These are phyloP conservation scores for Ispidina picta DNA, from an alignment of 2,797 vertebrate genomes.

Conservation along the genomic window DNA sequence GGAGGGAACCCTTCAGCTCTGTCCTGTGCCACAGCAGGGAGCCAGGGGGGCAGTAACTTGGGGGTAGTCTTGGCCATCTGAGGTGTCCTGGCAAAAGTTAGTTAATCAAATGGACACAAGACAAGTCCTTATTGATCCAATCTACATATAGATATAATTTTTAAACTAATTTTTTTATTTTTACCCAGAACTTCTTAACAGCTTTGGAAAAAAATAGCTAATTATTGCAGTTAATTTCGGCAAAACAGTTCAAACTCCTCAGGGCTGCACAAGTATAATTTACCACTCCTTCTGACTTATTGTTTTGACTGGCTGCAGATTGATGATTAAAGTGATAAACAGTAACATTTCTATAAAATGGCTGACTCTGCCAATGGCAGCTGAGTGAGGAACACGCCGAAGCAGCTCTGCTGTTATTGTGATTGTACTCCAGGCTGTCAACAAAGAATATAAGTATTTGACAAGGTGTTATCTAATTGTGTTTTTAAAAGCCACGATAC, in stretches of 20 bases:
- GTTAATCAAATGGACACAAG: conserved; percentile 40
- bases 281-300: conserved; percentile 84
- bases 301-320: conserved; percentile 84
- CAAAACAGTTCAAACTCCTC: conserved; percentile 84
- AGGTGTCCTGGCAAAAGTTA: background rate
- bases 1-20: background rate
- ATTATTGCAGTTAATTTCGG: conserved; percentile 84
- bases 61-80: background rate
- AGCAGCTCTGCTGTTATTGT: conserved; percentile 77
- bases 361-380: conserved; percentile 85
- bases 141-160: background rate
- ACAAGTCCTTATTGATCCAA: conserved; percentile 42
- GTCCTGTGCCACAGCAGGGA: background rate
- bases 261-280: conserved; percentile 82
- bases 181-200: conserved; percentile 71
- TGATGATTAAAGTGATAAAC: conserved; percentile 85
- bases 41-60: fast-evolving
- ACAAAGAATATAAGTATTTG: conserved; percentile 83
- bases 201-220: conserved; percentile 81
- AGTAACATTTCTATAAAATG: conserved; percentile 84
- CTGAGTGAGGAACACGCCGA: conserved; percentile 81
- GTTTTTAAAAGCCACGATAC: conserved; percentile 87
- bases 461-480: conserved; percentile 93
- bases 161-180: background rate
- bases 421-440: conserved; percentile 84